Percentiles rank a stretch among this genome's conserved stretches.
Evolutionary conservation across 2,888 invertebrate species (phyloP).

Genomic region (Odontomyia ornata): DNA sequence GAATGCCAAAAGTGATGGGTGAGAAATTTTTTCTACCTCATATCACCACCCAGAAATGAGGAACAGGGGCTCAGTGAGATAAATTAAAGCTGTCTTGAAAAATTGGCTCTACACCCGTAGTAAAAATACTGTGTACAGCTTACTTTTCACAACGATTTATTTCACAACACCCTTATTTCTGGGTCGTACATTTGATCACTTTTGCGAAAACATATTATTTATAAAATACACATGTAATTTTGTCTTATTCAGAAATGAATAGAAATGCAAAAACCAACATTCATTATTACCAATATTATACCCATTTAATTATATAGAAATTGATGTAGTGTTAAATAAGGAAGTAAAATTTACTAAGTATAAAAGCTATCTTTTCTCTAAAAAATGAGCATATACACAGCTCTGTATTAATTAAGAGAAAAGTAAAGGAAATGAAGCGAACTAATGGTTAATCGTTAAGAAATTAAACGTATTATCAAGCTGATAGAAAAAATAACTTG

Average conservation of each 20-base stretch:
- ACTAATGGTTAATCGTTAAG: slow-evolving; percentile 23
- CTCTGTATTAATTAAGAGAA: slow-evolving; percentile 22
- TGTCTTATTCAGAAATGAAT: slow-evolving; percentile 30
- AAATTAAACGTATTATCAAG: slow-evolving; percentile 40
- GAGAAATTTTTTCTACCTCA: not conserved
- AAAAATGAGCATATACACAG: slow-evolving; percentile 22
- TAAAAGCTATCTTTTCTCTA: slow-evolving; percentile 40
- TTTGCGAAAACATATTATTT: slow-evolving; percentile 14
- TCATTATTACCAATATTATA: slow-evolving; percentile 45
- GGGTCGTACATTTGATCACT: slow-evolving; percentile 20
- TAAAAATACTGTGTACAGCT: slow-evolving; percentile 17
- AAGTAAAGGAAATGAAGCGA: slow-evolving; percentile 19
- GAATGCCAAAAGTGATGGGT: not conserved
- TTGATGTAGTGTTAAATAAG: slow-evolving; percentile 47
- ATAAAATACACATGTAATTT: slow-evolving; percentile 9
- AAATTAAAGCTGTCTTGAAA: slow-evolving; percentile 51
- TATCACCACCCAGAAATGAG: slow-evolving; percentile 55
- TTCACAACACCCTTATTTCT: slow-evolving; percentile 38
- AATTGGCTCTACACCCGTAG: slow-evolving; percentile 10
- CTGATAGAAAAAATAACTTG: slow-evolving; percentile 10
- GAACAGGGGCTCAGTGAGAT: slow-evolving; percentile 59
- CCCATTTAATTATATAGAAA: slow-evolving; percentile 44
- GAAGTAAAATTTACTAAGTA: slow-evolving; percentile 19
- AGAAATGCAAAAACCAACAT: slow-evolving; percentile 42
- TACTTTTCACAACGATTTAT: slow-evolving; percentile 24